A percentile compares a stretch with the other conserved stretches of the same genome.
These are phyloP conservation scores for Eudemis profundana DNA, from an alignment of 2,888 invertebrate genomes.

Conservation along the genomic window DNA sequence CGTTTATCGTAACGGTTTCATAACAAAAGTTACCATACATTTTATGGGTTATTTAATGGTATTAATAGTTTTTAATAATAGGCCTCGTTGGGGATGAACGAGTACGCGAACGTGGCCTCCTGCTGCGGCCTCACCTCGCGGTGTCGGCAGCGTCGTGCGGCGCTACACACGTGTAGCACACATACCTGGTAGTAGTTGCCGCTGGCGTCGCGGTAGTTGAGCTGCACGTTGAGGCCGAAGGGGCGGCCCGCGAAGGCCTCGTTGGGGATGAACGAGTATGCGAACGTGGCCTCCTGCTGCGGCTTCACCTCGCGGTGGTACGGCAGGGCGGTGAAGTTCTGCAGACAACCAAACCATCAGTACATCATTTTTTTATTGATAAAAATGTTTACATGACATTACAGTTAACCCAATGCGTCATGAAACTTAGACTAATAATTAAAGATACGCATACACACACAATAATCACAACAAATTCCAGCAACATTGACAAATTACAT, in stretches of 20 bases:
- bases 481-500: no score
- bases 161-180: conserved; percentile 8
- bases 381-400: no score
- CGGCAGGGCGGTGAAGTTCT: conserved; percentile 96
- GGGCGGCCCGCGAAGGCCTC: conserved; percentile 99
- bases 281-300: conserved; percentile 96
- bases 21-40: no score
- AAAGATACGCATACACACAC: no score
- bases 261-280: conserved; percentile 97
- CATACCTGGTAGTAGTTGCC: conserved; percentile 86
- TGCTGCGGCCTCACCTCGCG: conserved; percentile 95
- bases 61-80: no score
- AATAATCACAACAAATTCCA: no score
- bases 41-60: no score
- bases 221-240: conserved; percentile 96
- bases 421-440: no score
- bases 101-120: conserved; percentile 97
- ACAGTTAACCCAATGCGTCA: no score
- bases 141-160: conserved; percentile 94
- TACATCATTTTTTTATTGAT: no score
- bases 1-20: no score
- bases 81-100: conserved; percentile 97
- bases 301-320: conserved; percentile 96
- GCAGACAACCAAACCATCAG: not conserved
- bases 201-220: conserved; percentile 93